Conservation (phyloP, 2,797 vertebrate species). For the Muscicapa comitata region DNA sequence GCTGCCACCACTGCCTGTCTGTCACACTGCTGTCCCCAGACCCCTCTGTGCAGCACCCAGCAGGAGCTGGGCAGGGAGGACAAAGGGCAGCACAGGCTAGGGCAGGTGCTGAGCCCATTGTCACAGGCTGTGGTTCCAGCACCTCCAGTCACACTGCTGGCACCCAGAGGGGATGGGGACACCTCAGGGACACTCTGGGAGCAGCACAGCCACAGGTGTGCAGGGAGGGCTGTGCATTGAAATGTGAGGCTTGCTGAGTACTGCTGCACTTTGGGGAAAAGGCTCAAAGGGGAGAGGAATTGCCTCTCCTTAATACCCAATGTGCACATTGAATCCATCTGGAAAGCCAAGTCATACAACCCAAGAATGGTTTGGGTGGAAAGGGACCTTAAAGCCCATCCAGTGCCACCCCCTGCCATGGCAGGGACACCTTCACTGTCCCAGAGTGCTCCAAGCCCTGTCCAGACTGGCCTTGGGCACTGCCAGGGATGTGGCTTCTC, state of each 20-base stretch:
- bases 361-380: not conserved
- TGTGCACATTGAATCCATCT: not conserved
- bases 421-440: not conserved
- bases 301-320: not conserved
- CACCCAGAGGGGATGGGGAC: not conserved
- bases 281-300: not conserved
- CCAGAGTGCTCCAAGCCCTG: accelerated
- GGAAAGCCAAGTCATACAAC: not conserved
- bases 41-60: not conserved
- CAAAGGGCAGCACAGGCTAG: not conserved
- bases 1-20: not conserved
- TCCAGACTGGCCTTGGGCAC: not conserved
- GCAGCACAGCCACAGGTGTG: not conserved
- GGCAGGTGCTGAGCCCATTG: not conserved
- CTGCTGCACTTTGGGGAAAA: not conserved
- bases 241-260: not conserved
- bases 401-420: accelerated
- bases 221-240: accelerated
- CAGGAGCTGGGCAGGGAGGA: not conserved
- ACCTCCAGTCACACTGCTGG: not conserved
- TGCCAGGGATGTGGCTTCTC: not conserved
- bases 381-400: not conserved
- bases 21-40: not conserved
- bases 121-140: not conserved
- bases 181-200: not conserved